A percentile compares a stretch with the other conserved stretches of the same genome.
Evolutionary conservation across 2,797 vertebrate species (phyloP).

Genomic region (Hafferia zeledoni): DNA sequence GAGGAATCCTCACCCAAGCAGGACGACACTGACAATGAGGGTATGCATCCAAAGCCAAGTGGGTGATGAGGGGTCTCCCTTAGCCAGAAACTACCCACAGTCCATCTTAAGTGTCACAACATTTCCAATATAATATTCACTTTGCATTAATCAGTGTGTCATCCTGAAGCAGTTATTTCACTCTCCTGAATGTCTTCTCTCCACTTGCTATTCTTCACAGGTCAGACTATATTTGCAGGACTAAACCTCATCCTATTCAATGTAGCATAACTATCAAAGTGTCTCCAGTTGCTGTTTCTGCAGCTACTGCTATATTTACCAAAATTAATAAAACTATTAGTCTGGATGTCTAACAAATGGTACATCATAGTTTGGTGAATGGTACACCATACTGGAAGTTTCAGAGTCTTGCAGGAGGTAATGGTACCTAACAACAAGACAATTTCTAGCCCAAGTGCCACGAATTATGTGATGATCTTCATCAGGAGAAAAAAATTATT

Average conservation of each 20-base stretch:
- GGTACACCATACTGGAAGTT: not conserved
- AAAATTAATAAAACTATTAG: not conserved
- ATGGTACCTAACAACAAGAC: not conserved
- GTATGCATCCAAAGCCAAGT: not conserved
- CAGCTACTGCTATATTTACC: not conserved
- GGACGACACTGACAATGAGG: fast-evolving
- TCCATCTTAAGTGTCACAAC: not conserved
- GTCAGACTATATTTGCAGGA: not conserved
- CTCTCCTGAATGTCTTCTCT: not conserved
- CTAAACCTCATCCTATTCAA: not conserved
- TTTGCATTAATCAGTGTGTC: not conserved
- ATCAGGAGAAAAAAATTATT: not conserved
- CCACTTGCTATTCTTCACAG: not conserved
- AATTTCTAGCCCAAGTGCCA: not conserved
- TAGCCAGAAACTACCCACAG: not conserved
- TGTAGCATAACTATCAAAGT: not conserved
- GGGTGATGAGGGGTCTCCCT: not conserved
- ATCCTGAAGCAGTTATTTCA: not conserved
- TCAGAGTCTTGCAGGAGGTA: not conserved
- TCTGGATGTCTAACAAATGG: not conserved
- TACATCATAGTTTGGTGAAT: not conserved
- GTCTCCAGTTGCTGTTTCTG: not conserved
- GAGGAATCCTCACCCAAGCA: not conserved
- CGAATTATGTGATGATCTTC: not conserved
- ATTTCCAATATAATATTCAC: not conserved